Base-by-base conservation (phyloP, 2,797 vertebrate species). In the Coluber constrictor region DNA sequence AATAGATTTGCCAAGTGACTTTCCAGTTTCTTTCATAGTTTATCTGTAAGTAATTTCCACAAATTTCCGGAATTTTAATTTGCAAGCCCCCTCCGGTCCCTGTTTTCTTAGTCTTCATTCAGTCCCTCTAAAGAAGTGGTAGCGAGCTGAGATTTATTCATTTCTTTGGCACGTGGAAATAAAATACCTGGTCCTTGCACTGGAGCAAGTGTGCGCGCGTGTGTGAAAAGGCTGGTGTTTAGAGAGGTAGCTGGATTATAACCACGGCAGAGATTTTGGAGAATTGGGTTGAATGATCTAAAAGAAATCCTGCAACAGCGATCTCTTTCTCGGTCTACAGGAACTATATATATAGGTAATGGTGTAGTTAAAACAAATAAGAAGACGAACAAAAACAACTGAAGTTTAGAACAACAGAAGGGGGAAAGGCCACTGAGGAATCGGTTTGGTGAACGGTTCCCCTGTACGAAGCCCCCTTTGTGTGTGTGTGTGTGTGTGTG, bases 161-260 rank as follows among this genome's bases (percentile, higher is more conserved):
- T 79, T 93, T 93, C n/a, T 43, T 79, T 37, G 12, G 57, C 5
- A 25, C 15, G 20, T 37, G 43, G 56, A 51, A 43, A 61, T 51
- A 57, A 27, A 91, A n/a, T 37, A 15, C 12, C 5, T 29, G 11
- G 37, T 13, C 37, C 43, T 92, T 6, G 60, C 8, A 1, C n/a
- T 18, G 13, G 10, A 0, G 5, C 0, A 51, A 9, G 15, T 90
- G 47, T 13, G 29, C 37, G 8, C 6, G 1, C 23, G 6, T n/a
- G 1, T 1, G 7, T 0, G 74, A 47, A 83, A 83, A 83, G 20
- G 4, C 20, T 0, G 0, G 2, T 0, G 59, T 0, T 23, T 0
- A 0, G 18, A 29, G 18, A 55, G 51, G 0, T 1, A 4, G 23
- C 37, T 23, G 32, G 25, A 8, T 2, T 18, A 27, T 2, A 54